Evolutionary conservation across 2,113 vertebrate species (phyloP).

Genomic region (Irena cyanogastra): DNA sequence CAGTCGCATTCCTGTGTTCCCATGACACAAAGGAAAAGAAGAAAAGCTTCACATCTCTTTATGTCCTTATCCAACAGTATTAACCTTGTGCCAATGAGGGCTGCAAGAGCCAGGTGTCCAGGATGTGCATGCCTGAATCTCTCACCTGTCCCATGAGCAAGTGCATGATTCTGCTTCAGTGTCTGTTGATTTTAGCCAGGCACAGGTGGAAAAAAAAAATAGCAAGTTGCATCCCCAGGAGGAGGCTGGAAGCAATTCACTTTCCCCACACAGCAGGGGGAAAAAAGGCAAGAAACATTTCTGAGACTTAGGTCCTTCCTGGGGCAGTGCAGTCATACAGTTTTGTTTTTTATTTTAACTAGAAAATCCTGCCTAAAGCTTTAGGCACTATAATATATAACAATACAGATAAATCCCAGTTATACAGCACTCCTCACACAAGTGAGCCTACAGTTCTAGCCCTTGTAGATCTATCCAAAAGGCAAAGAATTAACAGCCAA

Average conservation of each 20-base stretch:
- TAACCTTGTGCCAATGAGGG: neutral
- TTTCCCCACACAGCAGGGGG: neutral
- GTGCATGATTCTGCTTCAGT: neutral
- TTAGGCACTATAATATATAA: neutral
- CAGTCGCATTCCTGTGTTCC: neutral
- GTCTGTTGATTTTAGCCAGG: neutral
- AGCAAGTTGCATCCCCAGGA: neutral
- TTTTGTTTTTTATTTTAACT: neutral
- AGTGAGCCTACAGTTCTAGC: neutral
- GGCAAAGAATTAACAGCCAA: neutral
- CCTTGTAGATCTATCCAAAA: neutral
- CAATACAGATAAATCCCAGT: neutral
- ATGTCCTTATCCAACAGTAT: neutral
- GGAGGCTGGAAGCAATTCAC: neutral
- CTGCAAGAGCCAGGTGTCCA: neutral
- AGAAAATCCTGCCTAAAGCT: constrained; percentile 2
- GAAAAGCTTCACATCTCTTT: neutral
- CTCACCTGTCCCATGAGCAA: neutral
- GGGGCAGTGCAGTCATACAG: neutral
- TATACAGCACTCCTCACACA: neutral
- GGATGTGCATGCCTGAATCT: neutral
- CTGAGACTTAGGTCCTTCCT: neutral
- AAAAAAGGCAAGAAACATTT: neutral
- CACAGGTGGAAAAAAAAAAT: neutral
- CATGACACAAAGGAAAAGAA: neutral